Conservation (phyloP, 1,140 invertebrate species). For the Mesaphorura yosii region DNA sequence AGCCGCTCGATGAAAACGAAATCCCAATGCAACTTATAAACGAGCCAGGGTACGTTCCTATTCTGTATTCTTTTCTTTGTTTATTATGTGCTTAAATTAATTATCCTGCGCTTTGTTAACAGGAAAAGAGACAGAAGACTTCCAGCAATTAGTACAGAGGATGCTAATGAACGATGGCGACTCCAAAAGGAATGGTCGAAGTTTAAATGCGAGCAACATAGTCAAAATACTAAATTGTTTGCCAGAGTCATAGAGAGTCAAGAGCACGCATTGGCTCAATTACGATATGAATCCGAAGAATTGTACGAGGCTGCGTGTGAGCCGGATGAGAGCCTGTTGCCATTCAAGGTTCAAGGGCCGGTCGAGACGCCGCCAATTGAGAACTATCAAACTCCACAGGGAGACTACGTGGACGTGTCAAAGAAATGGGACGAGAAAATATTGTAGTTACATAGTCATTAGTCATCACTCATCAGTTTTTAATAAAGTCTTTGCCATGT, state of each 20-base stretch:
- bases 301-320: conserved; percentile 69
- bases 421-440: conserved; percentile 74
- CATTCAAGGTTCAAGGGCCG: conserved; percentile 54
- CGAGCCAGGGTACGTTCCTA: conserved; percentile 46
- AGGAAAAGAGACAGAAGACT: conserved; percentile 43
- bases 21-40: conserved; percentile 52
- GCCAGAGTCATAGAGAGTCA: conserved; percentile 56
- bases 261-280: conserved; percentile 58
- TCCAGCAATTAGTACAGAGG: conserved; percentile 38
- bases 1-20: conserved; percentile 70
- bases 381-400: conserved; percentile 64
- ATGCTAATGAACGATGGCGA: conserved; percentile 43
- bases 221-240: conserved; percentile 51
- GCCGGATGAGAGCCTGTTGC: conserved; percentile 55
- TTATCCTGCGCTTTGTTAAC: conserved; percentile 32
- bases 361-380: conserved; percentile 63
- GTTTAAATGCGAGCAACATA: conserved; percentile 52
- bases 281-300: conserved; percentile 63
- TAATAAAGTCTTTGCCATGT: too few relatives aligned
- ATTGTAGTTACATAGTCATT: too few relatives aligned
- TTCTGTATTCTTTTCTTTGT: neutral
- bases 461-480: too few relatives aligned
- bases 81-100: neutral
- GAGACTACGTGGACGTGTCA: conserved; percentile 68
- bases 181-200: conserved; percentile 59